Evolutionary conservation across 2,113 vertebrate genomes (phyloP), one percentile per base, ranked within the genome.

Genomic region (Lycocorax pyrrhopterus): DNA sequence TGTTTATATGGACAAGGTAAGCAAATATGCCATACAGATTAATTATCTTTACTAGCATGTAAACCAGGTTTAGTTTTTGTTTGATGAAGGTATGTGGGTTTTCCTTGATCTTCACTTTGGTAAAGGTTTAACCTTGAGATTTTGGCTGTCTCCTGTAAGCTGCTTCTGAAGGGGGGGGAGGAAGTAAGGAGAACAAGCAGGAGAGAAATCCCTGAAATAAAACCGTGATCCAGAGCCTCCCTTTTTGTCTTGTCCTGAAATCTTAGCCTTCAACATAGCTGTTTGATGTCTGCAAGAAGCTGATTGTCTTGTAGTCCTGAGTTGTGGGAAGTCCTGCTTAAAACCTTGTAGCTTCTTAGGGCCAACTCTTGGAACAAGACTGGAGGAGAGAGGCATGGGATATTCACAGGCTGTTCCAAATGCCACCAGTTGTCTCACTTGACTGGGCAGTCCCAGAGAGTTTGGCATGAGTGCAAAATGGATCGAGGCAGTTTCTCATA

Each of bases 1-100:
- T 79, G 98, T 99, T 95, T 99, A 99, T 98, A 99, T 99, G 93
- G 98, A 99, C 98, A 99, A 99, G 99, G 99, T 99, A 97, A 98
- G 98, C 79, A 62, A 85, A 85, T 80, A 83, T n/a, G 16, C 16
- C 11, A 10, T 32, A 33, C 9, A 73, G 51, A 59, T 83, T 52
- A 71, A 49, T 66, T 44, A 79, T 47, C 39, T 68, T n/a, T 72
- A 56, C 55, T 69, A 84, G 46, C 56, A 60, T 52, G 33, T 43
- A 79, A 89, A 82, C 30, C 33, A 46, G 5, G 21, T 68, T 96
- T 27, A 13, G 18, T 41, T 90, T 93, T 59, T 44, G 20, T 68
- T 64, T 86, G 39, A 56, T 77, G 15, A 80, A 81, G 13, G 9
- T 73, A 25, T 56, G n/a, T 51, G 66, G 6, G 15, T 84, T 93